phyloP scores from a whole-genome alignment of 2,797 vertebrate genomes.

The Epinephelus malabaricus region DNA sequence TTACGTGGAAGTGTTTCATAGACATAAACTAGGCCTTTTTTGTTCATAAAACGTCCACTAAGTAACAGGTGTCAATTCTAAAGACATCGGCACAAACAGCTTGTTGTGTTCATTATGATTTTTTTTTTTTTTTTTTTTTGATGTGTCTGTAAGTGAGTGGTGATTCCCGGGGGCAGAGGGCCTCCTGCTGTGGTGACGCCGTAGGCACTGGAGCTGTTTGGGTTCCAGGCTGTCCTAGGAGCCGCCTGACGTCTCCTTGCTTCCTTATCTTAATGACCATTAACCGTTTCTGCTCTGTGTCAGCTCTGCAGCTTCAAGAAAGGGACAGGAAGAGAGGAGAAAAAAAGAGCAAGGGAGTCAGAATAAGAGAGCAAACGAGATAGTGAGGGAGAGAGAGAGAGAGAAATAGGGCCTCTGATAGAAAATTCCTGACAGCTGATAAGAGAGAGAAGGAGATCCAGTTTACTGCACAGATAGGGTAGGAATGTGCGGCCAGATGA shows the following conservation, averaged over 20 bases:
- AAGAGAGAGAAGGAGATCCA: conserved; percentile 88
- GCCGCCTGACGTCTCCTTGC: conserved; percentile 75
- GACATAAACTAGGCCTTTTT: neutral
- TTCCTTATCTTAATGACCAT: conserved; percentile 85
- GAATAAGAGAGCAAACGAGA: conserved; percentile 58
- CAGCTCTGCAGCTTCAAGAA: conserved; percentile 71
- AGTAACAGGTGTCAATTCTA: neutral
- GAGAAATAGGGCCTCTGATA: conserved; percentile 77
- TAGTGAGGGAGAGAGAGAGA: conserved; percentile 47
- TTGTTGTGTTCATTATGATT: conserved; percentile 2
- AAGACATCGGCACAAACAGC: neutral
- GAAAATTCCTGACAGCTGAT: conserved; percentile 89
- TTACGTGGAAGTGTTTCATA: neutral
- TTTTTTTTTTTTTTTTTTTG: conserved; percentile 7
- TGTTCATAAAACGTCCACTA: neutral
- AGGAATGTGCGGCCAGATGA: conserved; percentile 88
- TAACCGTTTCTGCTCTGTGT: conserved; percentile 86
- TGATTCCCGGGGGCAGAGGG: conserved; percentile 33
- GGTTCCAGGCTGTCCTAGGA: conserved; percentile 77
- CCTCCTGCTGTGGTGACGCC: conserved; percentile 56
- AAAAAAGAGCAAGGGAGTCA: conserved; percentile 60
- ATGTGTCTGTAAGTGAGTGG: conserved; percentile 4
- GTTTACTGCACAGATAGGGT: conserved; percentile 89
- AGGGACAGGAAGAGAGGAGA: conserved; percentile 72
- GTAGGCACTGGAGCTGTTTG: conserved; percentile 75